Evolutionary conservation across 2,113 vertebrate genomes (phyloP), one percentile per base, ranked within the genome.

Genomic region (Petromus typicus): DNA sequence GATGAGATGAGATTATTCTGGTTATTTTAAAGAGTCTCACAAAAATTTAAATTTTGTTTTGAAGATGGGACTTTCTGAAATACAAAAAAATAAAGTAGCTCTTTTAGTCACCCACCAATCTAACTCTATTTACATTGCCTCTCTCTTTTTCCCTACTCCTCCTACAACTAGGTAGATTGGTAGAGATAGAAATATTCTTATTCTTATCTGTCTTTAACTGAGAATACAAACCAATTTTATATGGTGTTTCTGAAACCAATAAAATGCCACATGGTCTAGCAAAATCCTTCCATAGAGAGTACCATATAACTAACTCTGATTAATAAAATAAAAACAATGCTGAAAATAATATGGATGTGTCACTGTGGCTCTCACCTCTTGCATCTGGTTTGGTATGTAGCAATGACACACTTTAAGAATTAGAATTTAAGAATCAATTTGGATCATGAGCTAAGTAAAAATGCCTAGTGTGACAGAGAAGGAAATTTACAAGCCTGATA

Each of bases 61-160:
- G 23, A 86, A 43, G 71, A 67, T 17, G 1, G 3, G 0, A 67
- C n/a, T 37, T 71, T 75, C 66, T 94, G 22, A 59, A 64, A 48
- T 20, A 59, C 22, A 22, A 63, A 89, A 80, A 27, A 34, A 30
- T 73, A 43, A 63, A 25, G 11, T 63, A 71, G 30, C 30, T 34
- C 63, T 43, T 32, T 27, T 48, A 43, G 61, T 34, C 2, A 22
- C 27, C 8, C 16, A 11, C 40, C 7, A 91, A 88, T 84, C 54
- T 40, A 73, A 23, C 32, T 56, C 7, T 25, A 4, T 25, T 90
- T 63, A 54, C 12, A 75, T 61, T 75, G 14, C 25, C 61, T 88
- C 8, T 63, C 18, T 17, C 1, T 14, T 1, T 34, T 2, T 1
- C 57, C 3, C 18, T 64, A 2, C 25, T 10, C 25, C 1, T 14